A percentile compares a stretch with the other conserved stretches of the same genome.
Conservation (phyloP, 2,888 invertebrate species). For the Lasioglossum vierecki region DNA sequence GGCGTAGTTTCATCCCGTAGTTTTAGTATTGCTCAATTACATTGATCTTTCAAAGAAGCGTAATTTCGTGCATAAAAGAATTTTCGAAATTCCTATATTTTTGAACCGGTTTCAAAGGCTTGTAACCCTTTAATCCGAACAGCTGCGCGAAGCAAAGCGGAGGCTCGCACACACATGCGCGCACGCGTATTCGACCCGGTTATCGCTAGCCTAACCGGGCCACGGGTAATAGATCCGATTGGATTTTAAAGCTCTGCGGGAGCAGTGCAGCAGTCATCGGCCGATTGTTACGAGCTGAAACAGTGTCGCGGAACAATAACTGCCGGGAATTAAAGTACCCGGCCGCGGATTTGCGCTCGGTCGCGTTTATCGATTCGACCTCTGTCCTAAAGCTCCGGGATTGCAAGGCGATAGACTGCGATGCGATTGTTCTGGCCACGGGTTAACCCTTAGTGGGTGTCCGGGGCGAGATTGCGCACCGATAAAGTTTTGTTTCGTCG, state of each 20-base stretch:
- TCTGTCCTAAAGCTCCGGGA: background rate
- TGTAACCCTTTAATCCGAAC: slow-evolving; percentile 59
- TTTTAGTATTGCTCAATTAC: background rate
- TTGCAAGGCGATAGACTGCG: background rate
- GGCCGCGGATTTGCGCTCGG: slow-evolving; percentile 24
- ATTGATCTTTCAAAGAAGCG: no score
- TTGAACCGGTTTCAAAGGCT: background rate
- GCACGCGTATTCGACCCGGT: slow-evolving; percentile 16
- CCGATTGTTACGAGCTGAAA: slow-evolving; percentile 49
- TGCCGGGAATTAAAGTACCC: slow-evolving; percentile 36
- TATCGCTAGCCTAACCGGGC: slow-evolving; percentile 48
- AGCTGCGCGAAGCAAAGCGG: slow-evolving; percentile 31
- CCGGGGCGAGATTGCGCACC: background rate
- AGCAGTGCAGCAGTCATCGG: slow-evolving; percentile 5
- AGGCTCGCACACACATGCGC: background rate
- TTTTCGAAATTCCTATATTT: background rate
- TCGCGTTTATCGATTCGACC: slow-evolving; percentile 18
- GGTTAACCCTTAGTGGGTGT: background rate
- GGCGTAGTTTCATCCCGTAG: background rate
- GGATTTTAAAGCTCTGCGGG: slow-evolving; percentile 59
- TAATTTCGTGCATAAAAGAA: slow-evolving; percentile 1
- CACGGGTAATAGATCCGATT: slow-evolving; percentile 62
- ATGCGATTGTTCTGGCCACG: background rate
- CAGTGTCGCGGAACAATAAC: slow-evolving; percentile 52
- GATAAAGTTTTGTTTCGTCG: background rate